Conservation (phyloP, 2,113 vertebrate genomes). For the Mus spicilegus region DNA sequence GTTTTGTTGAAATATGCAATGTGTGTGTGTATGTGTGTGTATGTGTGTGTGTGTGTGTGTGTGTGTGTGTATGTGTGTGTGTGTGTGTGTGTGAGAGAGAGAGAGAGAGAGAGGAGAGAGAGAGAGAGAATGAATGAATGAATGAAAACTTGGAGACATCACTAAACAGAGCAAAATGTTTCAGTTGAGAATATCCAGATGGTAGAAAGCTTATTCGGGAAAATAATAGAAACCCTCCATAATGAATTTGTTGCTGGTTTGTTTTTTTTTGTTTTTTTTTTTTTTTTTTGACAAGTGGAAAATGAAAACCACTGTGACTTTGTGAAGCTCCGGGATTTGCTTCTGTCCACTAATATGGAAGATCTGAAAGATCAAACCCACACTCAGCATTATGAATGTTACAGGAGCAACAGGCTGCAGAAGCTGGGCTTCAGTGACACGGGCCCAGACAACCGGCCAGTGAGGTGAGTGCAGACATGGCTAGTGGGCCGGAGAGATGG, state of each 20-base stretch:
- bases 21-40: too few relatives aligned
- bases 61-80: too few relatives aligned
- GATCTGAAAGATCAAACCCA: constrained; percentile 95
- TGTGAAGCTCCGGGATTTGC: constrained; percentile 94
- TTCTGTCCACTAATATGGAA: constrained; percentile 96
- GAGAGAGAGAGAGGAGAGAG: not conserved
- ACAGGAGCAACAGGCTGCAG: constrained; percentile 91
- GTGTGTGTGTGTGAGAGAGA: not conserved
- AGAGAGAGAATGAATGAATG: not conserved
- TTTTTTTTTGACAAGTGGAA: constrained; percentile 89
- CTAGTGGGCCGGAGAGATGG: not conserved
- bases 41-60: too few relatives aligned
- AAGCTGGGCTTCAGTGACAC: constrained; percentile 92
- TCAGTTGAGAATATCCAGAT: not conserved
- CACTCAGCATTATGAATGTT: constrained; percentile 91
- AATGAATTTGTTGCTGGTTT: not conserved
- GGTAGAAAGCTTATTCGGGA: not conserved
- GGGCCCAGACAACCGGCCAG: constrained; percentile 90
- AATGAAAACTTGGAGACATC: not conserved
- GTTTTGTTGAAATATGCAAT: not conserved
- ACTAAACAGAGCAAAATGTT: not conserved
- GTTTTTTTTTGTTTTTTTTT: constrained; percentile 66
- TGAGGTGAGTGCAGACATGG: constrained; percentile 83
- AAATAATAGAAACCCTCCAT: not conserved
- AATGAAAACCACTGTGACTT: constrained; percentile 97